Evolutionary conservation across 2,888 invertebrate species (phyloP).

Genomic region (Nephrocerus scutellatus): DNA sequence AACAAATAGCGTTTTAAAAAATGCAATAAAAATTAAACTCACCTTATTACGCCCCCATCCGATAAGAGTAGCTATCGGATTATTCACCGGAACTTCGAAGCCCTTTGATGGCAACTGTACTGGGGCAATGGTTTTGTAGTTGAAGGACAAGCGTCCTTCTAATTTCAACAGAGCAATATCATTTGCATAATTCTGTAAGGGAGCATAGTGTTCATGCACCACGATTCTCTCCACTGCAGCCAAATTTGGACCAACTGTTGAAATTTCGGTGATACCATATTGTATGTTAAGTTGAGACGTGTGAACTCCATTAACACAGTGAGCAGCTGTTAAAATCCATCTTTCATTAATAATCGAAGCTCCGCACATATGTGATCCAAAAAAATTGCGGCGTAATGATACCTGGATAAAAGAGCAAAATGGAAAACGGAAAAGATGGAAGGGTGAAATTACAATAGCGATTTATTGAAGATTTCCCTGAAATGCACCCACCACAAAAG

Average conservation of each 20-base stretch:
- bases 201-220: conserved; percentile 38
- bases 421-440: conserved; percentile 10
- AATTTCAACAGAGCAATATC: conserved; percentile 47
- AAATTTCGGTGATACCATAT: conserved; percentile 30
- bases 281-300: conserved; percentile 27
- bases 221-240: conserved; percentile 32
- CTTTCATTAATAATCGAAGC: conserved; percentile 30
- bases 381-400: conserved; percentile 9
- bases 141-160: conserved; percentile 28
- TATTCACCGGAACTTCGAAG: conserved; percentile 25
- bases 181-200: conserved; percentile 33
- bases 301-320: conserved; percentile 28
- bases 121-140: conserved; percentile 29
- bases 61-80: conserved; percentile 27
- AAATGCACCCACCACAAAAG: conserved; percentile 32
- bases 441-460: neutral
- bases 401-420: too few relatives aligned
- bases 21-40: conserved; percentile 1
- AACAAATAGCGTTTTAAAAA: neutral
- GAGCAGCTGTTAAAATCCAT: conserved; percentile 38
- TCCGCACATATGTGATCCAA: conserved; percentile 37
- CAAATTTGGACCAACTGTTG: conserved; percentile 28
- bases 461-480: neutral
- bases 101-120: conserved; percentile 32
- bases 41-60: conserved; percentile 44